phyloP scores from a whole-genome alignment of 2,113 vertebrate species.

The Ammodytes dubius region DNA sequence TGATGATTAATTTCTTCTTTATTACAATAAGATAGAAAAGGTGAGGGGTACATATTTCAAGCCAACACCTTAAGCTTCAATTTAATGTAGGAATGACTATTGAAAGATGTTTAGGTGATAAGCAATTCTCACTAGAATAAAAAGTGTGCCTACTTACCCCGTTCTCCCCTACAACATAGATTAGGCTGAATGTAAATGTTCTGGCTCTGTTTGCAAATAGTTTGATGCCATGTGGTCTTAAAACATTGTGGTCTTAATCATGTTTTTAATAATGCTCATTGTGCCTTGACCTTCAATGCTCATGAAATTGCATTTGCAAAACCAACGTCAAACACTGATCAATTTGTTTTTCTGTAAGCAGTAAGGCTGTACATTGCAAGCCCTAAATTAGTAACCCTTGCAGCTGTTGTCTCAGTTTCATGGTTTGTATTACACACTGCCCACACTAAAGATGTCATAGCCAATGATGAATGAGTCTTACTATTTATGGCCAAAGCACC shows the following conservation, averaged over 20 bases:
- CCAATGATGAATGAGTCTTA: background rate
- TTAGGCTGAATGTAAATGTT: background rate
- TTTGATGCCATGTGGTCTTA: constrained; percentile 35
- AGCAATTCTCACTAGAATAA: too few species aligned
- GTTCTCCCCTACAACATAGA: too few species aligned
- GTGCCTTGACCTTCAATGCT: background rate
- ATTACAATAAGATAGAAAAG: too few species aligned
- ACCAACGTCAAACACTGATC: background rate
- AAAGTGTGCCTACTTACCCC: too few species aligned
- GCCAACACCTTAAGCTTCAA: too few species aligned
- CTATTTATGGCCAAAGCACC: background rate
- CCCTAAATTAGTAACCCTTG: constrained; percentile 3
- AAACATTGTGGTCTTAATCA: constrained; percentile 24
- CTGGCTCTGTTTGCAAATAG: background rate
- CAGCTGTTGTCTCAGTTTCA: constrained; percentile 12
- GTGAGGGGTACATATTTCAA: too few species aligned
- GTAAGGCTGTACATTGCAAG: background rate
- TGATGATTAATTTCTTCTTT: too few species aligned
- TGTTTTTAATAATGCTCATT: background rate
- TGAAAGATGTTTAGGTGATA: too few species aligned
- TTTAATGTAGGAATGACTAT: too few species aligned
- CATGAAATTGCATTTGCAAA: background rate
- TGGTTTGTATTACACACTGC: background rate
- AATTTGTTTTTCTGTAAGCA: background rate
- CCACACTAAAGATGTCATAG: background rate